Evolutionary conservation across 2,888 invertebrate genomes (phyloP).

Genomic region (Brenthis daphne): DNA sequence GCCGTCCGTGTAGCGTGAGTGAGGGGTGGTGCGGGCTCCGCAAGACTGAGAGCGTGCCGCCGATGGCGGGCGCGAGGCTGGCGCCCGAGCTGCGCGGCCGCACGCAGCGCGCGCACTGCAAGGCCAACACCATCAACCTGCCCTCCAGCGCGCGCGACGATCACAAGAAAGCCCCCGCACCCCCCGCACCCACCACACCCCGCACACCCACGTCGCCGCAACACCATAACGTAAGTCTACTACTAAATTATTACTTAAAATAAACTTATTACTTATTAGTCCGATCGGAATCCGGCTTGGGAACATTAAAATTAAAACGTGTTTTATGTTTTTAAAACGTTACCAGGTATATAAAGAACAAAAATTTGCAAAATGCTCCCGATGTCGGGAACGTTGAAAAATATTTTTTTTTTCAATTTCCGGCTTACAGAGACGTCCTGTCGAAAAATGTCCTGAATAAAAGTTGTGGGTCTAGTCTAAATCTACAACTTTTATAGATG

Average conservation of each 20-base stretch:
- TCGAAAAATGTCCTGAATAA: too few relatives aligned
- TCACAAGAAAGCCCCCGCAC: slow-evolving; percentile 56
- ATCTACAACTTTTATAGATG: too few relatives aligned
- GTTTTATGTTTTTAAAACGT: too few relatives aligned
- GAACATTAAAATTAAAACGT: too few relatives aligned
- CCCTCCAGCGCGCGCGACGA: slow-evolving; percentile 72
- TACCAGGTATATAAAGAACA: too few relatives aligned
- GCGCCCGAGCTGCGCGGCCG: slow-evolving; percentile 64
- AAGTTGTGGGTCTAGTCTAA: too few relatives aligned
- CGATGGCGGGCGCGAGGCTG: slow-evolving; percentile 62
- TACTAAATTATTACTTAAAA: background rate
- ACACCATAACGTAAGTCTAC: slow-evolving; percentile 70
- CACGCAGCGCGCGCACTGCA: slow-evolving; percentile 70
- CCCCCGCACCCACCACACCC: slow-evolving; percentile 50
- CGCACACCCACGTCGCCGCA: slow-evolving; percentile 71
- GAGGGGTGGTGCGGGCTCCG: slow-evolving; percentile 70
- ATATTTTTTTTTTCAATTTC: too few relatives aligned
- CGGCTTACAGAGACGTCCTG: too few relatives aligned
- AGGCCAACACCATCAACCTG: slow-evolving; percentile 84
- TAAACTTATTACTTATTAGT: too few relatives aligned
- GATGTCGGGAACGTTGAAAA: too few relatives aligned
- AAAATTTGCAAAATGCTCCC: too few relatives aligned
- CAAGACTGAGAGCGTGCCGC: slow-evolving; percentile 74
- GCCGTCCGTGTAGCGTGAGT: slow-evolving; percentile 65
- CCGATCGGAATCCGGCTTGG: too few relatives aligned